These are phyloP conservation scores for Ashinkailepas kermadecensis DNA, from an alignment of 2,888 invertebrate genomes.

Conservation along the genomic window DNA sequence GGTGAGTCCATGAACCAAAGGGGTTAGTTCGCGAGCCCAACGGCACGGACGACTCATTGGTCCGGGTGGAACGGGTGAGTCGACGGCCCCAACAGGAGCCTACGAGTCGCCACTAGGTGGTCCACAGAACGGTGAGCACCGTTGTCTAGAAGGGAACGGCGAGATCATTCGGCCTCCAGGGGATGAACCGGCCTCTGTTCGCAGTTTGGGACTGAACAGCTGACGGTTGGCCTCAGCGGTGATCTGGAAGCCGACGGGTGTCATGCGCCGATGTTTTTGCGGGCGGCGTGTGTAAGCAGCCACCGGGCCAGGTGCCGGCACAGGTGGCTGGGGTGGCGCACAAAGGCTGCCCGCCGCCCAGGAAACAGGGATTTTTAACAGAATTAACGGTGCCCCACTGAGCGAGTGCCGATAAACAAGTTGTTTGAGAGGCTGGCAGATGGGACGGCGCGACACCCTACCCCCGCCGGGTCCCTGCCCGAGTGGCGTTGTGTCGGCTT, in stretches of 20 bases:
- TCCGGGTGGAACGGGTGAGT: no score
- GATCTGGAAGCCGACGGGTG: no score
- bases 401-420: constrained; percentile 7
- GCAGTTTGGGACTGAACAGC: no score
- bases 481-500: background rate
- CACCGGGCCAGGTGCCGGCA: background rate
- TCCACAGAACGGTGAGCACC: background rate
- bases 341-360: background rate
- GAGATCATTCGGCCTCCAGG: background rate
- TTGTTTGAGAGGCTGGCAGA: constrained; percentile 8
- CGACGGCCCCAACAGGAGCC: no score
- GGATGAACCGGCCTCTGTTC: no score
- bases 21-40: no score
- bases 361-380: constrained; percentile 13
- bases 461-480: background rate
- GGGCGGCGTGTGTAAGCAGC: background rate
- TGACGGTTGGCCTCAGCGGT: no score
- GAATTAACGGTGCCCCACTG: constrained; percentile 18
- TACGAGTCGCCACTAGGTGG: background rate
- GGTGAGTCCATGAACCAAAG: no score
- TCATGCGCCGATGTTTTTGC: background rate
- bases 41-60: no score
- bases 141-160: no score
- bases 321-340: background rate
- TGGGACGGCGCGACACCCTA: background rate